Conservation (phyloP, 1,140 invertebrate genomes). For the Atta texana region DNA sequence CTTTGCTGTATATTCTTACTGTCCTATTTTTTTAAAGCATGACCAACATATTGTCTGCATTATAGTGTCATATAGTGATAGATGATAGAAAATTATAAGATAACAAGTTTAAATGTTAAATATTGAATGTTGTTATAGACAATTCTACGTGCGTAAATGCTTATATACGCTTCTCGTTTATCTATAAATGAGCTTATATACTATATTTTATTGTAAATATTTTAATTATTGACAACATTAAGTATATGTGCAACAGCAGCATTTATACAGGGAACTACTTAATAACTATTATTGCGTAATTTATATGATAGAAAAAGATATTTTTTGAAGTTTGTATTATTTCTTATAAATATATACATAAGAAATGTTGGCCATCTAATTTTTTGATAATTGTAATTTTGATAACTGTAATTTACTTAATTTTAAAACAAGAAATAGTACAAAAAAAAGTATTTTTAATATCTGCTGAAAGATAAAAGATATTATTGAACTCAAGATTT, state of each 20-base stretch:
- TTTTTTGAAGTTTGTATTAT: conserved; percentile 39
- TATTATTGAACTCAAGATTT: not conserved
- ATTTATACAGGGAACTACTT: conserved; percentile 56
- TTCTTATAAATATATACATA: not conserved
- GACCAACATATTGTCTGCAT: conserved; percentile 30
- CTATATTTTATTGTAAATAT: conserved; percentile 57
- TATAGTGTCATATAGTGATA: conserved; percentile 12
- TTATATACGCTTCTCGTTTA: conserved; percentile 67
- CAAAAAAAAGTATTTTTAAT: conserved; percentile 2
- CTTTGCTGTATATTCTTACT: not conserved
- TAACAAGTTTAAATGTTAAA: conserved; percentile 36
- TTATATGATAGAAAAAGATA: conserved; percentile 18
- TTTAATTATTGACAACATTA: conserved; percentile 55
- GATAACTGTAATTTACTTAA: not conserved
- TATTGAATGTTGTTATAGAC: conserved; percentile 19
- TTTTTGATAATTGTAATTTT: conserved; percentile 25
- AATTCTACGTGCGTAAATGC: conserved; percentile 66
- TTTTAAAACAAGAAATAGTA: conserved; percentile 18
- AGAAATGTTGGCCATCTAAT: not conserved
- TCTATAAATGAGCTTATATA: conserved; percentile 65
- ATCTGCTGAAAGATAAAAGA: not conserved
- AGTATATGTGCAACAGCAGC: conserved; percentile 69
- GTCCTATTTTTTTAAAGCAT: conserved; percentile 46
- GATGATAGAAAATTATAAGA: conserved; percentile 27
- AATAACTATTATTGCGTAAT: conserved; percentile 40